Base-by-base conservation (phyloP, 1,140 invertebrate species). In the Lordiphosa stackelbergi region DNA sequence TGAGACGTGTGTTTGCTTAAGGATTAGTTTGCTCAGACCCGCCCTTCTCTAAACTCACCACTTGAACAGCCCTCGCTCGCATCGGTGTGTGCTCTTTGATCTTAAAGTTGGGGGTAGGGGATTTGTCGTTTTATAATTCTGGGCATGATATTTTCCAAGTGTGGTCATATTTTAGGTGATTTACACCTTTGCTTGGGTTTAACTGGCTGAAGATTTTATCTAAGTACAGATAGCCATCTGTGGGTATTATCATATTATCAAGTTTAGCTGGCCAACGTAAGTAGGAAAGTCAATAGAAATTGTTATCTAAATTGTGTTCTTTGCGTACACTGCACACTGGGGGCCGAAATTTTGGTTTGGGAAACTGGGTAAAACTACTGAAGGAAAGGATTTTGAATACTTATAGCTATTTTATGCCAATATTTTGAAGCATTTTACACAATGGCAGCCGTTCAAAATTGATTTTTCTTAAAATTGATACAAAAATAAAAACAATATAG, bases 1-100 rank as follows among this genome's bases (percentile, higher is more conserved):
- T 38, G 40, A 43, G 35, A 59, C 66, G 66, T 69, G 55, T 65
- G 59, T 57, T 69, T 65, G 66, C 51, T 60, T 65, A 60, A 60
- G 62, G 55, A 69, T 65, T 60, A 60, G 61, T 65, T 55, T 19
- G 42, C 58, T 46, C 52, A 46, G 43, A 48, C 12, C 22, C 22
- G 19, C 8, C 51, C 43, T 13, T 43, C 31, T 36, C 12, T 52
- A 40, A 31, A 28, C 41, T 47, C 10, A 53, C 46, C 57, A 55
- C 51, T 66, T 54, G 51, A 60, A 19, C 42, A 37, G 38, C 49
- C 34, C 53, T 31, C 34, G 38, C 47, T 46, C 38, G 19, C 19
- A 19, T 51, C 55, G 60, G 46, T 38, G 49, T 46, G 1, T 7
- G 4, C 35, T 11, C 35, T 61, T 53, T 51, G 63, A 66, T 66